A percentile compares a stretch with the other conserved stretches of the same genome.
These are phyloP conservation scores for Trinectes maculatus DNA, from an alignment of 2,113 vertebrate genomes.

Conservation along the genomic window DNA sequence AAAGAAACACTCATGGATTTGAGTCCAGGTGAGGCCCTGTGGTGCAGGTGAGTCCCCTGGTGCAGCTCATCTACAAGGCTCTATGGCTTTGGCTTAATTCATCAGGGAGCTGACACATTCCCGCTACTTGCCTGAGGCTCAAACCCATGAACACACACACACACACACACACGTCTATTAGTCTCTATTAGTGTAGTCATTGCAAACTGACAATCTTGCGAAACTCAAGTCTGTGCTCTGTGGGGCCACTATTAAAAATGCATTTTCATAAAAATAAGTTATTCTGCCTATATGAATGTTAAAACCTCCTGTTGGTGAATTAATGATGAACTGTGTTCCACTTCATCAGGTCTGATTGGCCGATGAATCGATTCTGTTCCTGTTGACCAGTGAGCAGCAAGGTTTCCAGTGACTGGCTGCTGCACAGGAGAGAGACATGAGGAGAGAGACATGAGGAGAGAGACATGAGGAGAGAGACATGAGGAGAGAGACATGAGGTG, in stretches of 20 bases:
- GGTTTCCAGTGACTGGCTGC: slow-evolving; percentile 17
- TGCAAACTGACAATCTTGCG: too few species aligned
- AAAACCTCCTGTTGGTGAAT: too few species aligned
- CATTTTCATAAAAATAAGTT: too few species aligned
- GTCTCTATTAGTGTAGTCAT: too few species aligned
- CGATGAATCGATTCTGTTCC: slow-evolving; percentile 23
- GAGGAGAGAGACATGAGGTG: too few species aligned
- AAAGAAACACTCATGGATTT: too few species aligned
- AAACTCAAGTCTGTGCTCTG: too few species aligned
- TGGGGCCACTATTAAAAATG: too few species aligned
- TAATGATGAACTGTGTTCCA: slow-evolving; percentile 8
- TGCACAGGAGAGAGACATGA: too few species aligned
- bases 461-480: too few species aligned
- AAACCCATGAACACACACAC: slow-evolving; percentile 6
- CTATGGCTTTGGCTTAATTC: slow-evolving; percentile 63
- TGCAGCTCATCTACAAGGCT: slow-evolving; percentile 66
- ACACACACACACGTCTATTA: slow-evolving; percentile 5
- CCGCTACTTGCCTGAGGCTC: slow-evolving; percentile 62
- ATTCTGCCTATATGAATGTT: too few species aligned
- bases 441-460: too few species aligned
- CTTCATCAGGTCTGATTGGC: not conserved
- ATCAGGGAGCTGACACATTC: slow-evolving; percentile 75
- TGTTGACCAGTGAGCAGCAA: slow-evolving; percentile 50
- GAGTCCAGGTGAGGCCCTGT: not conserved
- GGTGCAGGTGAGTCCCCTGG: slow-evolving; percentile 65